Conservation (phyloP, 2,113 vertebrate species). For the Cromileptes altivelis region DNA sequence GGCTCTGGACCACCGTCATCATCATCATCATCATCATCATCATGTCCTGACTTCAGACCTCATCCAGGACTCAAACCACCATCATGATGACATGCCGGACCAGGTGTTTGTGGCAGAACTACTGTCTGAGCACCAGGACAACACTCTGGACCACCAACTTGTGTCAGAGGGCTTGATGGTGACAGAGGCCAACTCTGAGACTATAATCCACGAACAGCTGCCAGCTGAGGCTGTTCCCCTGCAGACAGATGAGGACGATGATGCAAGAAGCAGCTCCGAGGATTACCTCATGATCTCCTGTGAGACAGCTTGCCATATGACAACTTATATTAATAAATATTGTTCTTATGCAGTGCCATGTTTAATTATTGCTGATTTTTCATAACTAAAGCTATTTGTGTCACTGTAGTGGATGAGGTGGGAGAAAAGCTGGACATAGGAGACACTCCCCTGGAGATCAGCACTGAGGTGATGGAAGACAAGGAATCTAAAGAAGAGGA, state of each 20-base stretch:
- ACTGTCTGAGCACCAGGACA: slow-evolving; percentile 89
- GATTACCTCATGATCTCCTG: slow-evolving; percentile 99
- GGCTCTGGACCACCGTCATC: slow-evolving; percentile 90
- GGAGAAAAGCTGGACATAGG: slow-evolving; percentile 97
- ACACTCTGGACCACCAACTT: slow-evolving; percentile 92
- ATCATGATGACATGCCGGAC: slow-evolving; percentile 91
- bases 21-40: slow-evolving; percentile 94
- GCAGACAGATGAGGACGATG: slow-evolving; percentile 93
- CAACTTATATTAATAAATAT: background rate
- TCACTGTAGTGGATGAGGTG: slow-evolving; percentile 95
- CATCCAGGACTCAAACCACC: slow-evolving; percentile 87
- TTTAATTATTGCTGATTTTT: slow-evolving; percentile 12
- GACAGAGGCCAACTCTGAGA: slow-evolving; percentile 90
- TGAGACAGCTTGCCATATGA: slow-evolving; percentile 53
- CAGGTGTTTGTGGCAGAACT: slow-evolving; percentile 98
- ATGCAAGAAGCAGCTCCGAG: slow-evolving; percentile 94
- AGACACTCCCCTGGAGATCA: slow-evolving; percentile 94
- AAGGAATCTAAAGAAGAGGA: slow-evolving; percentile 95
- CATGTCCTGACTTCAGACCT: slow-evolving; percentile 93
- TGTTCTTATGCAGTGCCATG: background rate
- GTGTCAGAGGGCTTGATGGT: slow-evolving; percentile 96
- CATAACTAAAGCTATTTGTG: slow-evolving; percentile 41
- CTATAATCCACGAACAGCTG: slow-evolving; percentile 90
- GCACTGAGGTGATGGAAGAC: slow-evolving; percentile 92
- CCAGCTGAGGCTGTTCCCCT: slow-evolving; percentile 90